Evolutionary conservation across 1,140 invertebrate species (phyloP).

Genomic region (Drosophila ficusphila): DNA sequence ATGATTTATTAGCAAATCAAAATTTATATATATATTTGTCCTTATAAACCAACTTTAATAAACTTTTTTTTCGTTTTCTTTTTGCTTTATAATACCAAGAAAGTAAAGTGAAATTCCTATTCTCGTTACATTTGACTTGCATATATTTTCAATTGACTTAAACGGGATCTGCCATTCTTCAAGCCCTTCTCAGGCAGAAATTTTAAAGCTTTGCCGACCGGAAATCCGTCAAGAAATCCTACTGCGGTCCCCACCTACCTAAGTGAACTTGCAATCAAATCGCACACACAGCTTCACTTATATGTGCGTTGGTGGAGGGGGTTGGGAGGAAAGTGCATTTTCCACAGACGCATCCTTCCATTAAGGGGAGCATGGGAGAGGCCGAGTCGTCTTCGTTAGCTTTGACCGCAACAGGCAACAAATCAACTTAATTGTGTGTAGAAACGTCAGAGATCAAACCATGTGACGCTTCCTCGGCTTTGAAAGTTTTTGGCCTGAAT

Average conservation of each 20-base stretch:
- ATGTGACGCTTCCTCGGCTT: constrained; percentile 63
- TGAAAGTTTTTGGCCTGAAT: constrained; percentile 51
- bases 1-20: no score
- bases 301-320: not conserved
- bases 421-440: constrained; percentile 72
- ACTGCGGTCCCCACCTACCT: not conserved
- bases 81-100: no score
- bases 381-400: constrained; percentile 61
- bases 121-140: no score
- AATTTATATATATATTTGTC: no score
- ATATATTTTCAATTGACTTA: not conserved
- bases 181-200: not conserved
- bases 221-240: constrained; percentile 8
- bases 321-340: constrained; percentile 31
- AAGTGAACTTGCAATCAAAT: constrained; percentile 1
- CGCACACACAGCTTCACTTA: not conserved
- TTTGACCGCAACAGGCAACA: constrained; percentile 73
- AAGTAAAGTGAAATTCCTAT: no score
- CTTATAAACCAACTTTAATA: no score
- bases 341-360: constrained; percentile 41
- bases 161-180: not conserved
- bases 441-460: constrained; percentile 58
- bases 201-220: not conserved
- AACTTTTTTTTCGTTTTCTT: no score
- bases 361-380: constrained; percentile 23